These are phyloP conservation scores for Polyodon spathula DNA, from an alignment of 2,113 vertebrate species.

Conservation along the genomic window DNA sequence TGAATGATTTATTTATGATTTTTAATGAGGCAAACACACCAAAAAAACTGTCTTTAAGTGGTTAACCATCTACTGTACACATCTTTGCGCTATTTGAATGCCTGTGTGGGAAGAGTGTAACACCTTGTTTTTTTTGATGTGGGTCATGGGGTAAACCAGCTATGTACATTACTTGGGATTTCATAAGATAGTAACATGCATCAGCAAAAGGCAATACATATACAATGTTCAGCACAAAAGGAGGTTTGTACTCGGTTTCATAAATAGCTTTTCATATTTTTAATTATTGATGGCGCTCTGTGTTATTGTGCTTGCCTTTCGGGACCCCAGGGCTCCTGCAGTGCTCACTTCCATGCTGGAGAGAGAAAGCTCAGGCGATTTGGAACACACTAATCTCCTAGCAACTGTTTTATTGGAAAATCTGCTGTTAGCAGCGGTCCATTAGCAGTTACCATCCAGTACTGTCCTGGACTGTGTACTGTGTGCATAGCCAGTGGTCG, in stretches of 20 bases:
- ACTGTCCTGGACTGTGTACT: conserved; percentile 16
- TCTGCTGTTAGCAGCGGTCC: conserved; percentile 55
- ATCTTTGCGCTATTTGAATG: no score
- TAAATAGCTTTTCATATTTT: conserved; percentile 38
- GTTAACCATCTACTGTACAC: no score
- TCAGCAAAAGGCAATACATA: not conserved
- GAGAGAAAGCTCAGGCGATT: conserved; percentile 23
- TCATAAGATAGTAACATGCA: no score
- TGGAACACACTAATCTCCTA: conserved; percentile 55
- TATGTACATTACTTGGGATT: no score
- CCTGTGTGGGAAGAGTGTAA: no score
- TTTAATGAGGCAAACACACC: no score
- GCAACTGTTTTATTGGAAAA: conserved; percentile 60
- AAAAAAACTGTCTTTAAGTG: no score
- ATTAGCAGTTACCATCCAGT: conserved; percentile 40
- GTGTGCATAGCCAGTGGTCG: not conserved
- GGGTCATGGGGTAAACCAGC: no score
- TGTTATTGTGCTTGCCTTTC: conserved; percentile 33
- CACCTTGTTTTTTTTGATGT: no score
- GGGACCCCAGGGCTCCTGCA: conserved; percentile 32
- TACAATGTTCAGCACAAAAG: not conserved
- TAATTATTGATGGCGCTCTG: conserved; percentile 44
- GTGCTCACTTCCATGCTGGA: conserved; percentile 36
- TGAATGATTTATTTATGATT: no score
- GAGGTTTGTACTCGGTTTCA: not conserved